These are phyloP conservation scores for Chloroceryle aenea DNA, from an alignment of 2,113 vertebrate genomes.

Conservation along the genomic window DNA sequence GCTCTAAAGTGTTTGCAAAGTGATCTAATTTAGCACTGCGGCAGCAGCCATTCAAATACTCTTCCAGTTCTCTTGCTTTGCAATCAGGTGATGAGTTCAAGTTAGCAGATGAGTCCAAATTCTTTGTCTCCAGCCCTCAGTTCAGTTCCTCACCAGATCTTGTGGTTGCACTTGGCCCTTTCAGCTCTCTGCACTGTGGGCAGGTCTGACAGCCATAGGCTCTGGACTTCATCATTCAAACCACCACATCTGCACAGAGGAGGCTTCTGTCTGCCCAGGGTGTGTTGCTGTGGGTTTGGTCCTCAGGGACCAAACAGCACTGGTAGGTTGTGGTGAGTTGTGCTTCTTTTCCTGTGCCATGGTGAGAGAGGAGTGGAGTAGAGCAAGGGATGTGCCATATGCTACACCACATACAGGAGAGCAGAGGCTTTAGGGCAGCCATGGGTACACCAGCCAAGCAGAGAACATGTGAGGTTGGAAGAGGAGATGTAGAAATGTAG, in stretches of 20 bases:
- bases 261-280: background rate
- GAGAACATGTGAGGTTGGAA: background rate
- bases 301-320: background rate
- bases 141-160: background rate
- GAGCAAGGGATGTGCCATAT: background rate
- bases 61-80: background rate
- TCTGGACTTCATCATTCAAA: background rate
- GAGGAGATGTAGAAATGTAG: background rate
- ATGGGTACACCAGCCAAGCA: background rate
- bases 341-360: background rate
- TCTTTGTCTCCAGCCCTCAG: background rate
- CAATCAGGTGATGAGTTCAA: slow-evolving; percentile 35
- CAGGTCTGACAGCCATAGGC: background rate
- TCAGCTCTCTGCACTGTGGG: rapidly evolving
- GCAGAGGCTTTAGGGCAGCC: background rate
- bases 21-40: slow-evolving; percentile 61
- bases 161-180: background rate
- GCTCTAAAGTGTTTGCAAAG: slow-evolving; percentile 52
- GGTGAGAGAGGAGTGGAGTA: background rate
- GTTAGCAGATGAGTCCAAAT: background rate
- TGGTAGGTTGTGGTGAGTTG: background rate
- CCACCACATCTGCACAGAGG: background rate
- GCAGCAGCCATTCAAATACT: slow-evolving; percentile 30
- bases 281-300: background rate
- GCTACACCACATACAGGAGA: rapidly evolving